Evolutionary conservation across 92 coral and sea anemone species (phyloP).

Genomic region (Siderastrea siderea): DNA sequence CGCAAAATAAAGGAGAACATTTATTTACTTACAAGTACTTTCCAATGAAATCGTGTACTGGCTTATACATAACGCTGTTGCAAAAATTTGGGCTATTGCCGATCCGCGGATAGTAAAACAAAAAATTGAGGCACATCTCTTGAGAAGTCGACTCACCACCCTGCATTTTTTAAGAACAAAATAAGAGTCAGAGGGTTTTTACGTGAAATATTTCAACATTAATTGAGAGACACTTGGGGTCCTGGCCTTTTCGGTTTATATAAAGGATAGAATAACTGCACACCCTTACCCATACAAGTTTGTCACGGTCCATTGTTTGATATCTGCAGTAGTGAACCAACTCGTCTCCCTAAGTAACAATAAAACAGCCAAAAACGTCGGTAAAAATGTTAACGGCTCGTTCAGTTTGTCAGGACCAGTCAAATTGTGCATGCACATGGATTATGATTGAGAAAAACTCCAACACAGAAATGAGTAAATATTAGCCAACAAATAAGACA

Average conservation of each 20-base stretch:
- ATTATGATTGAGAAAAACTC: no score
- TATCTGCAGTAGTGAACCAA: conserved; percentile 37
- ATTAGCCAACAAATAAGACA: no score
- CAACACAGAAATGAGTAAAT: no score
- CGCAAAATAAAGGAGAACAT: not conserved
- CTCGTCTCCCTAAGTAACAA: conserved; percentile 31
- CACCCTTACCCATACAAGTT: conserved; percentile 9
- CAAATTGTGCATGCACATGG: no score
- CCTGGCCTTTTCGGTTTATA: no score
- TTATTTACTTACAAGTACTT: conserved; percentile 37
- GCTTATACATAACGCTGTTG: conserved; percentile 4
- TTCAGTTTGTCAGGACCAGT: no score
- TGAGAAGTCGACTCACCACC: conserved; percentile 17
- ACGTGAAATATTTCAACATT: no score
- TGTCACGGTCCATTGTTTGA: conserved; percentile 25
- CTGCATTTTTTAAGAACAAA: not conserved
- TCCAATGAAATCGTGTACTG: conserved; percentile 5
- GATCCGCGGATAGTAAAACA: conserved; percentile 53
- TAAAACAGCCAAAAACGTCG: not conserved
- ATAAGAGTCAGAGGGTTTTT: not conserved
- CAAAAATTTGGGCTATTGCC: not conserved
- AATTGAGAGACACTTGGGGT: no score
- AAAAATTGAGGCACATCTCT: conserved; percentile 24
- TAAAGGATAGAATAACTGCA: no score
- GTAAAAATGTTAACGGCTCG: no score